Evolutionary conservation across 1,140 invertebrate species (phyloP), one percentile per base, ranked within the genome.

Genomic region (Archegozetes longisetosus): DNA sequence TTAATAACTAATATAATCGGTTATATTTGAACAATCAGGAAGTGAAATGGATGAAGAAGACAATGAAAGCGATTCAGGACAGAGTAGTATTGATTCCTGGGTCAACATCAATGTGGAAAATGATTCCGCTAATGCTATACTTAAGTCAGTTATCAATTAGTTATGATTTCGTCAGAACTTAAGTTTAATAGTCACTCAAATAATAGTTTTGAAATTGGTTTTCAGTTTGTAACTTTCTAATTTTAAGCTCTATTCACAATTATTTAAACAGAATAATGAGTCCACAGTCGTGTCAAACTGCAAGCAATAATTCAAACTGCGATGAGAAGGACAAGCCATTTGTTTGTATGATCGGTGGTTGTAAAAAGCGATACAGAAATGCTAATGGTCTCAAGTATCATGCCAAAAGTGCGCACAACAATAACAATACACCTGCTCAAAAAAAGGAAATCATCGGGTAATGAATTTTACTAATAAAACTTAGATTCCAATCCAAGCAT

Each of bases 341-440:
- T 71, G 82, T 80, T 13, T 88, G 85, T 71, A 83, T 84, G 1
- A 81, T 87, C 23, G 82, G 83, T 32, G 84, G 84, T n/a, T 88
- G 85, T 72, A 84, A 84, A 68, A 88, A 88, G 68, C 74, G 84
- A 26, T 88, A 88, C 71, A 87, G 87, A 69, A 88, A 87, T 69
- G 79, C 85, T n/a, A 88, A 88, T 71, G 85, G 85, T 40, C 85
- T 87, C 64, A 86, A 87, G 69, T 87, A 88, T 68, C 85, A 88
- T 73, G 83, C 82, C 1, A 84, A 85, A 70, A 85, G 86, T 72
- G 84, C 84, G 12, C 85, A 88, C 69, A 59, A 12, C 22, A 85
- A 84, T 71, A n/a, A n/a, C n/a, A 84, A 84, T 40, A 6, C 32
- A 17, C 6, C 17, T 69, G 83, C 85, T 67, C 80, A 80, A 68